Base-by-base conservation (phyloP, 1,140 invertebrate genomes). In the Halictus rubicundus region DNA sequence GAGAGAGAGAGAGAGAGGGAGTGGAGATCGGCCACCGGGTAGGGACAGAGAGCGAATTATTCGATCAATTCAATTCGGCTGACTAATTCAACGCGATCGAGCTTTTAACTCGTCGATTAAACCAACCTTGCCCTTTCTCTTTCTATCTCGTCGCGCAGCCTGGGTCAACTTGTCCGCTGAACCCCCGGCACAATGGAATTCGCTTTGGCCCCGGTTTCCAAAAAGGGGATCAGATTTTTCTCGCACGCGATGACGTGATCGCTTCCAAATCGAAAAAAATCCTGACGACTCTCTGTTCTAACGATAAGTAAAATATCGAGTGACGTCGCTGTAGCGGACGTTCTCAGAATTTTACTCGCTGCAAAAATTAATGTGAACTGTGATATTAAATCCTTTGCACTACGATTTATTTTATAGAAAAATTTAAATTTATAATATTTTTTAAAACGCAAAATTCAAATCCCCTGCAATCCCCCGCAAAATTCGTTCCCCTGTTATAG, bases 41-140 rank as follows among this genome's bases (percentile, higher is more conserved):
- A 66, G 65, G 25, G 63, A 74, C n/a, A 25, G 54, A 23, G 39
- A 57, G 12, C 57, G 57, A 70, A 46, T 61, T 54, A 68, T 46
- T 71, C 73, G 71, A 82, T 82, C 81, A 82, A 82, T 82, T 82
- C 80, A 80, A 80, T 82, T 82, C 71, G 81, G 78, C 78, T 77
- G 81, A 82, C 81, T 79, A 82, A 82, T 80, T 80, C 81, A 80
- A 75, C 61, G 64, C 70, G 79, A 81, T 81, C 66, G 23, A 81
- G 66, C 79, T 81, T 81, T 81, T 77, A 80, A 82, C 71, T 80
- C 78, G 70, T 23, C 68, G 72, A 74, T 80, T 80, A 76, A 80
- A 79, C 69, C 54, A 65, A 82, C 57, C 54, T 63, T 78, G 25
- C 23, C 46, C 10, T 8, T 64, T 23, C 4, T 39, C 19, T 32